Percentiles rank a stretch among this genome's conserved stretches.
phyloP scores from a whole-genome alignment of 2,797 vertebrate genomes.

The Epinephelus awoara region DNA sequence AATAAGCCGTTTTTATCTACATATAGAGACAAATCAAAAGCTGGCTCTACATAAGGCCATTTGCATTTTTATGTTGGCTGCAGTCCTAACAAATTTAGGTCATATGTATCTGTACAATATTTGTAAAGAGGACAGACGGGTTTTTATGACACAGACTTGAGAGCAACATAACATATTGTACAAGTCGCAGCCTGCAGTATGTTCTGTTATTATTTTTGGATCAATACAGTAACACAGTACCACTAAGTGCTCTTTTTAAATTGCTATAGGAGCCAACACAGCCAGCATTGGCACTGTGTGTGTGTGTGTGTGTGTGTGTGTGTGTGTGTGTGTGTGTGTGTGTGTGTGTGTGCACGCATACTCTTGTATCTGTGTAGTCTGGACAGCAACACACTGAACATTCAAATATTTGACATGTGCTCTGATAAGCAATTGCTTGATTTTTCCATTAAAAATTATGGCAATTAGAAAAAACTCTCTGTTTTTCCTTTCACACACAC shows the following conservation, averaged over 20 bases:
- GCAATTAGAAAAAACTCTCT: neutral
- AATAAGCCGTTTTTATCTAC: too few relatives aligned
- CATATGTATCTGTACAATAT: neutral
- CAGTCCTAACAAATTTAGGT: too few relatives aligned
- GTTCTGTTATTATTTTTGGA: constrained; percentile 11
- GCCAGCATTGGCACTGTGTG: neutral
- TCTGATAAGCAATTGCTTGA: neutral
- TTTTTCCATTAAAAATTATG: constrained; percentile 17
- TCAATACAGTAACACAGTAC: constrained; percentile 2
- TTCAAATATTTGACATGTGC: neutral
- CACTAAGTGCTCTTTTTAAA: neutral
- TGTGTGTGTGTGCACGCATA: neutral
- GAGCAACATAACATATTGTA: neutral
- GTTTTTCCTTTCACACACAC: too few relatives aligned
- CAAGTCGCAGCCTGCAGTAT: neutral
- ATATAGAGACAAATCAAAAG: too few relatives aligned
- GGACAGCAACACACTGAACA: neutral
- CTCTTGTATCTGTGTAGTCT: neutral
- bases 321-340: neutral
- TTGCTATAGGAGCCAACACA: neutral
- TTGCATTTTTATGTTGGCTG: too few relatives aligned
- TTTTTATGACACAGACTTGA: neutral
- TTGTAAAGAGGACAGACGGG: neutral
- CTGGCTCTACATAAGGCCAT: too few relatives aligned
- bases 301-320: neutral